Evolutionary conservation across 2,113 vertebrate genomes (phyloP), one percentile per base, ranked within the genome.

Genomic region (Gobius niger): DNA sequence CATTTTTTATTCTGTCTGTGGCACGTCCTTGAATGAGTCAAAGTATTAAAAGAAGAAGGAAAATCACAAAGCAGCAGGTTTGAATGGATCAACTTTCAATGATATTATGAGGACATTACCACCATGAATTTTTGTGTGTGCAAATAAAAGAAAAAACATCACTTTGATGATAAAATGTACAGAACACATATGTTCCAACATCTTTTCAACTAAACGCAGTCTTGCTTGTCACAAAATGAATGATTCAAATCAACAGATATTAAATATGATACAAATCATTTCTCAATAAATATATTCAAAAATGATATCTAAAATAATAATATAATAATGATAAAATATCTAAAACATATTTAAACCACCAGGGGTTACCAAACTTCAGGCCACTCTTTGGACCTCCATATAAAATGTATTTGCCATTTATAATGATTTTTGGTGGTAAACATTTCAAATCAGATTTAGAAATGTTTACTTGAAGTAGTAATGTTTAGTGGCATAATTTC

Each of bases 11-110:
- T 14, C 14, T 15, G 7, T 59, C 57, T 42, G 41, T 42, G 42
- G 13, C 14, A 15, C 9, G 57, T 60, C 57, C 57, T 60, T 60
- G 57, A 60, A 60, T 16, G 12, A 60, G 57, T 60, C 57, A n/a
- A 40, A 42, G 57, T 13, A 14, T 59, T 59, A 8, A 7, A 40
- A 40, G 24, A 41, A 34, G 24, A 41, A 14, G 6, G 57, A 60
- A 24, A 24, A 60, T 42, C 34, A 42, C 34, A 60, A n/a, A 60
- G 34, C 57, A n/a, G 42, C 15, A 15, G 14, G 14, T 60, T 42
- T 60, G 57, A 54, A 60, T 44, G 4, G 34, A 60, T 13, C 14
- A 41, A 60, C 40, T 19, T 50, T 6, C 18, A 24, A 11, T 19
- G 52, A 54, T 19, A 54, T 54, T 9, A 54, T 24, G 9, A 18